Conservation (phyloP, 2,888 invertebrate genomes). For the Abrostola triplasia region DNA sequence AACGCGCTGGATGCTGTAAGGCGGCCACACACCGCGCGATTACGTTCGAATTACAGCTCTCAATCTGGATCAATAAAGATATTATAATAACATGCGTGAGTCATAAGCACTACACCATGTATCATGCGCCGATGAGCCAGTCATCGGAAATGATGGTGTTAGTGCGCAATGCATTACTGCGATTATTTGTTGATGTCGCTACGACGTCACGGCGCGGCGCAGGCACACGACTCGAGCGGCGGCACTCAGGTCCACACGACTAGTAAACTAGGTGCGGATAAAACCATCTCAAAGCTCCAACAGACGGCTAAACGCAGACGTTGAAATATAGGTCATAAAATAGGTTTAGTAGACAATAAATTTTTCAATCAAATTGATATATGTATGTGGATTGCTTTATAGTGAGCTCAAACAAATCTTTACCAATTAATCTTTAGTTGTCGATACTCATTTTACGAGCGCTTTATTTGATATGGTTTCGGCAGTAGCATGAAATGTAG, state of each 20-base stretch:
- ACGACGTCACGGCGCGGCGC: constrained; percentile 9
- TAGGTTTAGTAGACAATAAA: constrained; percentile 49
- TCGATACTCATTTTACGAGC: constrained; percentile 42
- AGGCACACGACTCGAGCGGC: not conserved
- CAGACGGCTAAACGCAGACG: constrained; percentile 37
- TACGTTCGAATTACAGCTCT: constrained; percentile 62
- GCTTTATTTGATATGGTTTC: constrained; percentile 13
- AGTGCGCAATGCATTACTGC: constrained; percentile 31
- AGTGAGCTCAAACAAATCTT: constrained; percentile 35
- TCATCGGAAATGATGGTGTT: constrained; percentile 48
- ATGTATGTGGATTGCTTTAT: constrained; percentile 42
- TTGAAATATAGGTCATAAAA: constrained; percentile 53
- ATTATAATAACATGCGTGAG: constrained; percentile 59
- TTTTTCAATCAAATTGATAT: constrained; percentile 52
- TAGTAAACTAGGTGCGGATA: constrained; percentile 15
- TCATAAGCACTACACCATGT: constrained; percentile 45
- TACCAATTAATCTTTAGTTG: constrained; percentile 47
- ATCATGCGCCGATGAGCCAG: constrained; percentile 53
- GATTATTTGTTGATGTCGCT: constrained; percentile 51
- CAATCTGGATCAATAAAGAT: constrained; percentile 65
- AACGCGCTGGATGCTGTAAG: constrained; percentile 56
- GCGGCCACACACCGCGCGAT: constrained; percentile 58
- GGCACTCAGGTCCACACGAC: not conserved
- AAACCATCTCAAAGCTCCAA: constrained; percentile 32
- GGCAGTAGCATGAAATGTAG: constrained; percentile 12